These are phyloP conservation scores for Pedionomus torquatus DNA, from an alignment of 2,113 vertebrate species.

Conservation along the genomic window DNA sequence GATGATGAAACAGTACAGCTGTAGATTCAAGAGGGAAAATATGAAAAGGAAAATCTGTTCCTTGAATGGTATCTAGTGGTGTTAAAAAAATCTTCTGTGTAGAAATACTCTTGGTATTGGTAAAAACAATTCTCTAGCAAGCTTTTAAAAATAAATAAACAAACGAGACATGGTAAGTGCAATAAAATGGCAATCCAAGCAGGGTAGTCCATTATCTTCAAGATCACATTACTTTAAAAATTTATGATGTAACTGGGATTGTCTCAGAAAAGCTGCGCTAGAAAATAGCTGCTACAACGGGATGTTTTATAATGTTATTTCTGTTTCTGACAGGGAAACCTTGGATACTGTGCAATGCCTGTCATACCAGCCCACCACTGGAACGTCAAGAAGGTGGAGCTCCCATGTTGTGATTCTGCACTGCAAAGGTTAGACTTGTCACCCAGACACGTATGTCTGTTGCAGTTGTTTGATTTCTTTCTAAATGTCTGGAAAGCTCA, in stretches of 20 bases:
- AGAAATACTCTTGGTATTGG: neutral
- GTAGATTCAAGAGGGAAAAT: neutral
- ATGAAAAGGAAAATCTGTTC: neutral
- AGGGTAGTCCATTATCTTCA: neutral
- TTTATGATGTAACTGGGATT: neutral
- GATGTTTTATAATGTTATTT: neutral
- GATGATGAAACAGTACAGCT: neutral
- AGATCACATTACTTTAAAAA: neutral
- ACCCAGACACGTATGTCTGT: neutral
- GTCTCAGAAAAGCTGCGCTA: neutral
- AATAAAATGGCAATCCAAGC: neutral
- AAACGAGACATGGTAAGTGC: neutral
- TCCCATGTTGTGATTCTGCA: rapidly evolving
- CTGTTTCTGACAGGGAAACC: neutral
- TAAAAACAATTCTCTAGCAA: neutral
- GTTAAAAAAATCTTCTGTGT: neutral
- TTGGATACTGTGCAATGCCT: neutral
- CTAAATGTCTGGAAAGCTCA: neutral
- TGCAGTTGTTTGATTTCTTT: neutral
- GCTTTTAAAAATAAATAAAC: neutral
- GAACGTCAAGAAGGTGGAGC: neutral
- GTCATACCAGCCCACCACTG: neutral
- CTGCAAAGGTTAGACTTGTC: neutral
- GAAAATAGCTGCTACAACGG: neutral
- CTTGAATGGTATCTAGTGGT: neutral